phyloP scores from a whole-genome alignment of 2,797 vertebrate species.

The Aldrovandia affinis region DNA sequence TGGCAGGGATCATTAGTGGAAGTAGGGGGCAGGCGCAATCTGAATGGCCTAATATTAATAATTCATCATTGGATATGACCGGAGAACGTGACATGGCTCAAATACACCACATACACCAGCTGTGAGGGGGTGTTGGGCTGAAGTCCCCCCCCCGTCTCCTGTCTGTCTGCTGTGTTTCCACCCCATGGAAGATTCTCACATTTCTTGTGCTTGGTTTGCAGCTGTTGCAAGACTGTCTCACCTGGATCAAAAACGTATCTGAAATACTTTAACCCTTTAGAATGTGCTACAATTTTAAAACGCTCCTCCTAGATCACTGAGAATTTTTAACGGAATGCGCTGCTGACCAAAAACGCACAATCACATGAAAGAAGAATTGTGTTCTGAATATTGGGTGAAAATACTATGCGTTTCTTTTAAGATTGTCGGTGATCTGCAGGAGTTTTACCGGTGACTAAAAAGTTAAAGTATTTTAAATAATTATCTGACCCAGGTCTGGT shows the following conservation, averaged over 20 bases:
- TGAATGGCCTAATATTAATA: neutral
- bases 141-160: neutral
- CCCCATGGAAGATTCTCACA: conserved; percentile 38
- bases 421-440: no score
- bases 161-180: conserved; percentile 57
- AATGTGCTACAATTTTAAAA: no score
- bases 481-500: no score
- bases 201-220: conserved; percentile 47
- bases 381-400: no score
- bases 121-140: neutral
- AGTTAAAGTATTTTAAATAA: no score
- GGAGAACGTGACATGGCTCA: no score
- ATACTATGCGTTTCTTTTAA: no score
- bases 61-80: no score
- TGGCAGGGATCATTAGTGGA: neutral
- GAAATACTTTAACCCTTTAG: neutral
- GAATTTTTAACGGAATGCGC: neutral
- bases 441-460: no score
- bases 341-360: no score
- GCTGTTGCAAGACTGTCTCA: conserved; percentile 26
- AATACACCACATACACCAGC: neutral
- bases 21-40: neutral
- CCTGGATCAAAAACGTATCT: neutral
- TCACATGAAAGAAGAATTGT: no score
- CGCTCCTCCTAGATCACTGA: no score